Percentiles rank a stretch among this genome's conserved stretches.
Evolutionary conservation across 1,140 invertebrate genomes (phyloP).

Genomic region (Portunus trituberculatus): DNA sequence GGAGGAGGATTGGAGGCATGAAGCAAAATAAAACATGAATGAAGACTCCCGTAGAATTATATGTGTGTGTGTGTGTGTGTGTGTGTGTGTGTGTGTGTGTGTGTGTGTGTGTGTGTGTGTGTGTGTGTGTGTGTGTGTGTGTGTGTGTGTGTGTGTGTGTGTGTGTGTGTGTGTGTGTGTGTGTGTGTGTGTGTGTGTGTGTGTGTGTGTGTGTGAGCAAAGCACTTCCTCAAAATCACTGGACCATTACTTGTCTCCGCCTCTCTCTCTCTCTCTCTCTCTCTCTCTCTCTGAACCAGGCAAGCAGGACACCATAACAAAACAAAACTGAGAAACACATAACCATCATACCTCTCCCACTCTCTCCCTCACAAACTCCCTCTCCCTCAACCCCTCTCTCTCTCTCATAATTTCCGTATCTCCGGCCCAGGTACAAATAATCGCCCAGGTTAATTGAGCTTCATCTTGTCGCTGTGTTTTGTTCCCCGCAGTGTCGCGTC

Average conservation of each 20-base stretch:
- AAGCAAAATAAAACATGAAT: neutral
- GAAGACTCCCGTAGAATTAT: neutral
- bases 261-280: neutral
- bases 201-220: neutral
- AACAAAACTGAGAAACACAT: too few relatives aligned
- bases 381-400: neutral
- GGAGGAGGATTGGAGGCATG: too few relatives aligned
- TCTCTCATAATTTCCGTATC: neutral
- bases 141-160: neutral
- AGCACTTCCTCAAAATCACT: neutral
- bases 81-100: neutral
- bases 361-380: too few relatives aligned
- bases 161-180: constrained; percentile 20
- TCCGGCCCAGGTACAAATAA: neutral
- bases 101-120: constrained; percentile 20
- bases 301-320: too few relatives aligned
- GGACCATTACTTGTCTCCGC: neutral
- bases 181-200: constrained; percentile 13
- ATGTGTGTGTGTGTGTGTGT: neutral
- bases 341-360: too few relatives aligned
- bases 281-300: neutral
- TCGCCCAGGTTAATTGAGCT: neutral
- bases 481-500: neutral
- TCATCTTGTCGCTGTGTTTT: constrained; percentile 10
- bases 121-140: constrained; percentile 20